These are phyloP conservation scores for Lasioglossum pauxillum DNA, from an alignment of 2,888 invertebrate genomes.

Conservation along the genomic window DNA sequence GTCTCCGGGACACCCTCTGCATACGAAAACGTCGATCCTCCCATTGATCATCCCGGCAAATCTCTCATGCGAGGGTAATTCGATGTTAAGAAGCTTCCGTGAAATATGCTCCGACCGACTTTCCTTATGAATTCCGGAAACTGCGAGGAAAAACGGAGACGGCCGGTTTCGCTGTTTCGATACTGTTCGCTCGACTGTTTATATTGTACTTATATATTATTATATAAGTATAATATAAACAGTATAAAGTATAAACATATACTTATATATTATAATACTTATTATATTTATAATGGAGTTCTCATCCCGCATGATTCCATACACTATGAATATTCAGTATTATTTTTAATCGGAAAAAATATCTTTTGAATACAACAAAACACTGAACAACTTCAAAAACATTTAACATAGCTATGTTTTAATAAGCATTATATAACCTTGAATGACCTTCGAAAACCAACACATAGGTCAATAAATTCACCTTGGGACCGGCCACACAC, in stretches of 20 bases:
- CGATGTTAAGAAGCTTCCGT: conserved; percentile 32
- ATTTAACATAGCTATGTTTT: too few relatives aligned
- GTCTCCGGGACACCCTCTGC: neutral
- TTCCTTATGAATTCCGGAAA: conserved; percentile 7
- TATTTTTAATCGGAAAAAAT: neutral
- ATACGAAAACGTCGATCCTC: conserved; percentile 22
- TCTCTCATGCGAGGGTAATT: conserved; percentile 36
- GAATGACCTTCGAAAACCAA: too few relatives aligned
- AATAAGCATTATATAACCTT: too few relatives aligned
- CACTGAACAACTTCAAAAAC: neutral
- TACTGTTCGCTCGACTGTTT: neutral
- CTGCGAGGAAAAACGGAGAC: neutral
- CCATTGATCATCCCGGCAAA: conserved; percentile 10
- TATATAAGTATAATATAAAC: too few relatives aligned
- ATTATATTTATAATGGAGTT: neutral
- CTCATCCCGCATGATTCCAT: too few relatives aligned
- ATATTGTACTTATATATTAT: too few relatives aligned
- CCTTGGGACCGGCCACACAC: too few relatives aligned
- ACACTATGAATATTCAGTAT: too few relatives aligned
- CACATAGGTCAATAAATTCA: too few relatives aligned
- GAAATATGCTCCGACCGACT: conserved; percentile 26
- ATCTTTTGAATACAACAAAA: too few relatives aligned
- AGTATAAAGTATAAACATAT: too few relatives aligned
- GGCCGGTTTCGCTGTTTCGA: neutral
- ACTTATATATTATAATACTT: too few relatives aligned